phyloP scores from a whole-genome alignment of 2,113 vertebrate genomes.

The Chrysochloris asiatica region DNA sequence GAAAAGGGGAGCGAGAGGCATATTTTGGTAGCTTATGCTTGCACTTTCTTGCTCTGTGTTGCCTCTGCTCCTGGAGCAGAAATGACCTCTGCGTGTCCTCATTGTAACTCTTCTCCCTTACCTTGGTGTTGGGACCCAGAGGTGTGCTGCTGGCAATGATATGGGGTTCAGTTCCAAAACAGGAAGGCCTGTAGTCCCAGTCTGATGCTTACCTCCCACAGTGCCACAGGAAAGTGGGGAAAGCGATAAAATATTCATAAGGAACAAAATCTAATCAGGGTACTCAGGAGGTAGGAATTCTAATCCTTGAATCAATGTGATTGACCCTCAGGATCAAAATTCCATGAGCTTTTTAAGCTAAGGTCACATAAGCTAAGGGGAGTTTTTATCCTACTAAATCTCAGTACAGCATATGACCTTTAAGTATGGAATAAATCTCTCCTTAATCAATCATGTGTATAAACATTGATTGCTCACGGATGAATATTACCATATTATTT shows the following conservation, averaged over 20 bases:
- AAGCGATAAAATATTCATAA: too few species aligned
- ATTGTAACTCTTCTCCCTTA: not conserved
- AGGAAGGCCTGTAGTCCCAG: not conserved
- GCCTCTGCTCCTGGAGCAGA: not conserved
- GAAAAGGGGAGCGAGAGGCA: not conserved
- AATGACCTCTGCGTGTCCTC: not conserved
- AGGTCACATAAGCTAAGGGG: not conserved
- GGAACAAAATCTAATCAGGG: not conserved
- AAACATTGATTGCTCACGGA: constrained; percentile 44
- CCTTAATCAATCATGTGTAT: not conserved
- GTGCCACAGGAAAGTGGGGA: not conserved
- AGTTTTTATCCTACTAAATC: not conserved
- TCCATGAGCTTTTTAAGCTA: constrained; percentile 29
- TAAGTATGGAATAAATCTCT: not conserved
- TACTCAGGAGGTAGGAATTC: constrained; percentile 5
- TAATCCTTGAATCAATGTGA: constrained; percentile 54
- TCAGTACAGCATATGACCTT: constrained; percentile 22
- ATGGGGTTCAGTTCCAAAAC: not conserved
- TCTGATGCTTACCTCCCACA: not conserved
- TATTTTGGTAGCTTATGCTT: not conserved
- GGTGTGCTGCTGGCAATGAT: not conserved
- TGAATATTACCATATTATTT: not conserved
- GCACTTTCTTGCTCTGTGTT: not conserved
- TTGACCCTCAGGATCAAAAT: constrained; percentile 39
- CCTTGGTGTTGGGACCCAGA: not conserved